phyloP scores from a whole-genome alignment of 2,888 invertebrate genomes.

The Xylophagus ater region DNA sequence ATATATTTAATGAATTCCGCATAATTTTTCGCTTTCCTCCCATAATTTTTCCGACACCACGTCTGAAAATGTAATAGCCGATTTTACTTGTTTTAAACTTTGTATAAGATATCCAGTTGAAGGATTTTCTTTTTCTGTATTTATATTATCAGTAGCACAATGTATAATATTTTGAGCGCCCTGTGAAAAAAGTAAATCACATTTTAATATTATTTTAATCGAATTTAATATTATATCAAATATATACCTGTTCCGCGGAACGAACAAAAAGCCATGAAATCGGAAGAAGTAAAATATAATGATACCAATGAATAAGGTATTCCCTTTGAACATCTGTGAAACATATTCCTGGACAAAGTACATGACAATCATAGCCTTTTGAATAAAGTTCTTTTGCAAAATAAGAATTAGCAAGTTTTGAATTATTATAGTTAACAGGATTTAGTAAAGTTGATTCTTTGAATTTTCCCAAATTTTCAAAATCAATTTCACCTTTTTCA shows the following conservation, averaged over 20 bases:
- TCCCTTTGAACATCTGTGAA: conserved; percentile 59
- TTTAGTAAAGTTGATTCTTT: conserved; percentile 39
- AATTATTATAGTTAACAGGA: conserved; percentile 60
- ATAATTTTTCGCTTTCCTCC: conserved; percentile 52
- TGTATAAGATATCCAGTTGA: conserved; percentile 64
- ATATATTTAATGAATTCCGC: conserved; percentile 16
- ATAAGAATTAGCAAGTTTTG: conserved; percentile 66
- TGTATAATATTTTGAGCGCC: conserved; percentile 69
- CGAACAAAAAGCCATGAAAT: conserved; percentile 60
- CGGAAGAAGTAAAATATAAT: conserved; percentile 58
- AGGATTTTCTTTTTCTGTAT: conserved; percentile 27
- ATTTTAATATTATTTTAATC: conserved; percentile 4
- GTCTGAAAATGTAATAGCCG: conserved; percentile 50
- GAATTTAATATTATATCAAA: conserved; percentile 8
- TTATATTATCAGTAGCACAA: conserved; percentile 54
- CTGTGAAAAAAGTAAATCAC: conserved; percentile 40
- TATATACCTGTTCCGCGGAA: conserved; percentile 55
- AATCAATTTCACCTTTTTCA: conserved; percentile 55
- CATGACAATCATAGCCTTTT: conserved; percentile 51
- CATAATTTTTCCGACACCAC: conserved; percentile 55
- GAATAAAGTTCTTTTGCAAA: conserved; percentile 55
- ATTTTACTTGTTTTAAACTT: conserved; percentile 54
- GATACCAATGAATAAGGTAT: conserved; percentile 51
- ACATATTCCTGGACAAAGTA: conserved; percentile 54
- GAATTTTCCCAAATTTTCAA: conserved; percentile 53